These are phyloP conservation scores for Baryphthengus martii DNA, from an alignment of 2,113 vertebrate genomes.

Conservation along the genomic window DNA sequence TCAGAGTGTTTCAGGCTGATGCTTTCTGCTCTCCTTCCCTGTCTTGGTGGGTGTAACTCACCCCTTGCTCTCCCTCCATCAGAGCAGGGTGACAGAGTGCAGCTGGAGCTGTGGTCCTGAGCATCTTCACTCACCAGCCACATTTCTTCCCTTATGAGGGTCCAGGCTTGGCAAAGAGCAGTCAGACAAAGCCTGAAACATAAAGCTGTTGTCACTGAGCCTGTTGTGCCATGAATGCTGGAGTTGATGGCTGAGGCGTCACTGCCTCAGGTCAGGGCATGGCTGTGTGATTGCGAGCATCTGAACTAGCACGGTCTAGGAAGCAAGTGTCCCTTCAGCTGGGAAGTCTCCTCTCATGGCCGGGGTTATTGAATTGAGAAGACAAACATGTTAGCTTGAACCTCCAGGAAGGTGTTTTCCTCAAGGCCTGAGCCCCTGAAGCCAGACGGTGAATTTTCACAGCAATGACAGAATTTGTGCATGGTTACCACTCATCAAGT, in stretches of 20 bases:
- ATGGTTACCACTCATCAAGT: not conserved
- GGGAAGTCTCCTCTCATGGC: not conserved
- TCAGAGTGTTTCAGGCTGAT: not conserved
- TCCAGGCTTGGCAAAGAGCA: not conserved
- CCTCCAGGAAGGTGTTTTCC: not conserved
- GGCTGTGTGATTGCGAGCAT: fast-evolving
- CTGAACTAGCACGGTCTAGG: not conserved
- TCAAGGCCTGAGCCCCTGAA: not conserved
- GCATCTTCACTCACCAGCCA: not conserved
- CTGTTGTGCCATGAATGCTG: fast-evolving
- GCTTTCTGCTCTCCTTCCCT: fast-evolving
- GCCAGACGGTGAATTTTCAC: not conserved
- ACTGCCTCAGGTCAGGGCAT: not conserved
- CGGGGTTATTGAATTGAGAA: not conserved
- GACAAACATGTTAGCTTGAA: not conserved
- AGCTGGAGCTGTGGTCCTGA: not conserved
- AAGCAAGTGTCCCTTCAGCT: not conserved
- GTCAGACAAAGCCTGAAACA: not conserved
- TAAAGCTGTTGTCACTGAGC: not conserved
- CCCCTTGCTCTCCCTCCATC: not conserved
- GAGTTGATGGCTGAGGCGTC: not conserved
- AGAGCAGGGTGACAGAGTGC: not conserved
- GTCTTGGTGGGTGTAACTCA: fast-evolving
- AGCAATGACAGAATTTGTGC: not conserved
- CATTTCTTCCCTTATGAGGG: fast-evolving